Evolutionary conservation across 2,113 vertebrate species (phyloP), one percentile per base, ranked within the genome.

Genomic region (Neogobius melanostomus): DNA sequence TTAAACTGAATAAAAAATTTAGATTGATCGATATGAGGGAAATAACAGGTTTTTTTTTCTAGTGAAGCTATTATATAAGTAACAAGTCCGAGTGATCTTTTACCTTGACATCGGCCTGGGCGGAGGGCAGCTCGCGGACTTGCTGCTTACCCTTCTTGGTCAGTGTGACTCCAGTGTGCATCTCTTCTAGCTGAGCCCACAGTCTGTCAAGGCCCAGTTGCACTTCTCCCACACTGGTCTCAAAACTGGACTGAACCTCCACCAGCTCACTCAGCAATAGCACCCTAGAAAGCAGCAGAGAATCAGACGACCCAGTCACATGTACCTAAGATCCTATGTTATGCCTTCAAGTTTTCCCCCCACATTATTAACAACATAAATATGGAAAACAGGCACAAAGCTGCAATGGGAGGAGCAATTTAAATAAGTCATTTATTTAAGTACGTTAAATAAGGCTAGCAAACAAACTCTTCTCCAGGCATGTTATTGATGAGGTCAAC

Each of bases 151-250:
- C 81, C 60, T 84, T 72, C 21, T 84, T 91, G 51, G 75, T 85
- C 45, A 92, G 81, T 0, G 91, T 93, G 15, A 93, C 88, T 47
- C 83, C 84, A 3, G 83, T 74, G 68, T 94, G 93, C 12, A 93
- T 84, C 68, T 88, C 80, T 75, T 91, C 92, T 80, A 94, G 85
- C 75, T 75, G 84, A 48, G 74, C 74, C 93, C 93, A 94, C 72
- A 82, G 87, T 64, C 74, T 68, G 21, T 75, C 78, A 5, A 93
- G 70, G 8, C 73, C 77, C 66, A 69, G 74, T 68, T 85, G 83
- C 71, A 89, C n/a, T 7, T 75, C 84, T 76, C 78, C 78, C 48
- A 91, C 79, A 0, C 71, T 75, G 21, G 42, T 28, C 46, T 90
- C 89, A n/a, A 89, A 87, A 43, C 85, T 70, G 43, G 50, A 62